Evolutionary conservation across 2,113 vertebrate genomes (phyloP).

Genomic region (Colius striatus): DNA sequence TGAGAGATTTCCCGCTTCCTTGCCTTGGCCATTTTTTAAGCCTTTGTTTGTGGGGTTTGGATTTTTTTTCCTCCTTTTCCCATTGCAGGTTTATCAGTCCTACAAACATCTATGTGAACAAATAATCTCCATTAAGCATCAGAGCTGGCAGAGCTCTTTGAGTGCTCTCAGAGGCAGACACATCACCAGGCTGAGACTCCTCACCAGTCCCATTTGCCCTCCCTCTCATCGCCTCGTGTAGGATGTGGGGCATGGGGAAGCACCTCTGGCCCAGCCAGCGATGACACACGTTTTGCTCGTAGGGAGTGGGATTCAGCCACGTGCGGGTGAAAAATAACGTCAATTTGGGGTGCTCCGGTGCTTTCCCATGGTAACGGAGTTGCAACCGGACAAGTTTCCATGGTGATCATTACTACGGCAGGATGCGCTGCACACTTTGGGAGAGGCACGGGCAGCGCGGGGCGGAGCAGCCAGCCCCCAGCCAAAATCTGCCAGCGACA

Average conservation of each 20-base stretch:
- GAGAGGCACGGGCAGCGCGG: neutral
- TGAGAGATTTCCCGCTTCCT: neutral
- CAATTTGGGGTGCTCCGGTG: neutral
- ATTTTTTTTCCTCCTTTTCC: neutral
- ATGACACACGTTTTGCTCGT: fast-evolving
- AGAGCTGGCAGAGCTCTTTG: neutral
- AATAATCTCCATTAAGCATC: neutral
- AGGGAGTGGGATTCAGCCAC: neutral
- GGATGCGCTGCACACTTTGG: constrained; percentile 42
- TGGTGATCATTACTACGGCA: constrained; percentile 53
- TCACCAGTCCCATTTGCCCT: neutral
- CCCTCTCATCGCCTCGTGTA: neutral
- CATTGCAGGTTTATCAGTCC: neutral
- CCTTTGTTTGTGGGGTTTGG: neutral
- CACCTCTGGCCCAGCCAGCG: fast-evolving
- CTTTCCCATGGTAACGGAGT: constrained; percentile 72
- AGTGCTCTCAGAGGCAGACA: neutral
- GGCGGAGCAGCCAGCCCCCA: neutral
- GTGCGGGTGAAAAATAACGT: constrained; percentile 33
- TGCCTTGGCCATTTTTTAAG: neutral
- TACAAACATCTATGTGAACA: neutral
- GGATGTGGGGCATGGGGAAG: fast-evolving
- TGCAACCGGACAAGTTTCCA: constrained; percentile 72
- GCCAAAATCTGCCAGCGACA: neutral
- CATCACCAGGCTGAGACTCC: neutral